phyloP scores from a whole-genome alignment of 1,140 invertebrate species.

The Maniola jurtina region DNA sequence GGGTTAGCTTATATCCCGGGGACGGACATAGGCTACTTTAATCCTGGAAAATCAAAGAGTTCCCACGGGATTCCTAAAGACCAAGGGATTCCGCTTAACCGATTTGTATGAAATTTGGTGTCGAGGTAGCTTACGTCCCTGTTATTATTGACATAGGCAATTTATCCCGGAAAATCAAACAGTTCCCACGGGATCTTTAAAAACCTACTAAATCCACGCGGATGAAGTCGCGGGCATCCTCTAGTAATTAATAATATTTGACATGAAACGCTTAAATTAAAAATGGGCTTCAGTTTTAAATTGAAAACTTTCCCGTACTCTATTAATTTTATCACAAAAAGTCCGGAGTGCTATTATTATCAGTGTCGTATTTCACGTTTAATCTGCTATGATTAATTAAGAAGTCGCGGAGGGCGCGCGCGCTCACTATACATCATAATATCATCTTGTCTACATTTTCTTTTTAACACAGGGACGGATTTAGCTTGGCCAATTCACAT shows the following conservation, averaged over 20 bases:
- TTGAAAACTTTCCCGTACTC: constrained; percentile 13
- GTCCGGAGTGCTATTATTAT: constrained; percentile 35
- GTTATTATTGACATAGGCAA: no score
- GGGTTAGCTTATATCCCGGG: no score
- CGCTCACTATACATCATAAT: constrained; percentile 58
- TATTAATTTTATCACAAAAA: constrained; percentile 32
- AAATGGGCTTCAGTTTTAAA: neutral
- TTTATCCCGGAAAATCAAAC: no score
- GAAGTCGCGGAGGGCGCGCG: constrained; percentile 47
- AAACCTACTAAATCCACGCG: no score
- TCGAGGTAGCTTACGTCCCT: no score
- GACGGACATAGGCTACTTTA: no score
- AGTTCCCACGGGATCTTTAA: no score
- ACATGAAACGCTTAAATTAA: neutral
- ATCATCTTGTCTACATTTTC: constrained; percentile 56
- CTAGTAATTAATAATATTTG: neutral
- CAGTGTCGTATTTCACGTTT: constrained; percentile 45
- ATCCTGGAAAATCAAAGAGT: no score
- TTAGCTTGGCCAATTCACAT: no score
- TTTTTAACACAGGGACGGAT: constrained; percentile 45
- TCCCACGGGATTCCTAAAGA: no score
- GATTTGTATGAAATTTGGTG: no score
- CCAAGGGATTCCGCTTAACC: no score
- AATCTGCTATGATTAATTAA: constrained; percentile 75
- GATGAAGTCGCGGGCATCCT: neutral